Base-by-base conservation (phyloP, 2,797 vertebrate genomes). In the Melanotaenia parkinsoni region DNA sequence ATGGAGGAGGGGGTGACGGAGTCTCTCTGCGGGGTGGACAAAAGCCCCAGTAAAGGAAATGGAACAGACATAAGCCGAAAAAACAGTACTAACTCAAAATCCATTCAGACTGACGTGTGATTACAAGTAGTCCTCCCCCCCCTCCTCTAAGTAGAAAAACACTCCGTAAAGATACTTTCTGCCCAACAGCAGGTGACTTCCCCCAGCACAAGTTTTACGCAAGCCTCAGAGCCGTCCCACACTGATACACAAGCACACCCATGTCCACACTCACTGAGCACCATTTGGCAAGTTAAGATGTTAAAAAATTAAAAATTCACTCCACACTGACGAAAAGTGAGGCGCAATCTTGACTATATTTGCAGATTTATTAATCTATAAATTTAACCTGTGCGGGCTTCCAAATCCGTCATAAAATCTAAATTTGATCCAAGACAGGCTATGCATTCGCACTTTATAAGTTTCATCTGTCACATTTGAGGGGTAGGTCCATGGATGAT, bases 61-160 rank as follows among this genome's bases (percentile, higher is more conserved):
- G 97, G 97, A 75, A 99, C 95, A 53, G 97, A 99, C 91, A 95
- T 96, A 79, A 95, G 96, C 83, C 96, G 97, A 79, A 98, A 95
- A 94, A 98, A 97, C 94, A 98, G 96, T 87, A 93, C 89, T 43
- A 97, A 96, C 86, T 96, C 95, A 5, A 98, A 97, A 92, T 96
- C 97, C 72, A 95, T 99, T 94, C 97, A 99, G 95, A 99, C 98
- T 57, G 98, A 99, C 78, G 98, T 99, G 95, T 99, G 97, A 98
- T 90, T 71, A 89, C 58, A 82, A 84, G 73, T 74, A 76, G 64
- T 63, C 74, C 58, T 47, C 20, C 7, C 28, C 24, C 63, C 62
- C 69, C 70, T 75, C 70, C 56, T 43, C 66, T 43, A 82, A 70
- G 74, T 87, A 79, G 74, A 91, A 80, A 76, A 84, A 82, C 73